Evolutionary conservation across 2,888 invertebrate species (phyloP), one percentile per base, ranked within the genome.

Genomic region (Tethea ocularis): DNA sequence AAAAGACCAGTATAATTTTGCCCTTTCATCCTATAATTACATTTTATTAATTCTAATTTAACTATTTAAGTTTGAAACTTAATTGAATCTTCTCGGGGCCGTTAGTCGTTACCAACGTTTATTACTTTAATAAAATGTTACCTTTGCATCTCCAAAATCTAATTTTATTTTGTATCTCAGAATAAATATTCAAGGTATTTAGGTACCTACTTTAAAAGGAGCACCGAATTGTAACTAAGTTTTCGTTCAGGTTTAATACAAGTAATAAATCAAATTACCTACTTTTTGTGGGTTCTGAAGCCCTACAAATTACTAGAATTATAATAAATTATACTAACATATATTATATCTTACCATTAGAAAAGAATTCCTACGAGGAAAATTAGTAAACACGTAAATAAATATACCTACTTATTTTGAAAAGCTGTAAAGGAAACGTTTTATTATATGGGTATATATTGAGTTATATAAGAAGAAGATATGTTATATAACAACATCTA

Each of bases 121-220:
- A 74, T 74, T 72, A 68, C 67, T 68, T 74, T 74, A 74, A 74
- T 74, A 70, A 74, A 70, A 74, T 56, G 52, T 52, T 41, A 58
- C 69, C 68, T 72, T 67, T 58, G 68, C 62, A 70, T 72, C 61
- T 67, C 62, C 59, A 62, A 66, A 72, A 74, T 74, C 68, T 69
- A 62, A 67, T 70, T 71, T 53, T 29, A 53, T 29, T 53, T 29
- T 29, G 53, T 53, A 17, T 8, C 33, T 26, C 29, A 17, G 53
- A 53, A 53, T 20, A 53, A 11, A 33, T 53, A 29, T 29, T 29
- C 29, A 29, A 29, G 29, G 29, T 29, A 26, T 29, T 29, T n/a
- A 26, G 26, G 7, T 33, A 13, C 33, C 13, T 4, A 53, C 29
- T 53, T 53, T 53, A 15, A 53, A 53, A 26, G n/a, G 53, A 53